Evolutionary conservation across 64 coral and sea anemone genomes (phyloP).

Genomic region (Orbicella faveolata): DNA sequence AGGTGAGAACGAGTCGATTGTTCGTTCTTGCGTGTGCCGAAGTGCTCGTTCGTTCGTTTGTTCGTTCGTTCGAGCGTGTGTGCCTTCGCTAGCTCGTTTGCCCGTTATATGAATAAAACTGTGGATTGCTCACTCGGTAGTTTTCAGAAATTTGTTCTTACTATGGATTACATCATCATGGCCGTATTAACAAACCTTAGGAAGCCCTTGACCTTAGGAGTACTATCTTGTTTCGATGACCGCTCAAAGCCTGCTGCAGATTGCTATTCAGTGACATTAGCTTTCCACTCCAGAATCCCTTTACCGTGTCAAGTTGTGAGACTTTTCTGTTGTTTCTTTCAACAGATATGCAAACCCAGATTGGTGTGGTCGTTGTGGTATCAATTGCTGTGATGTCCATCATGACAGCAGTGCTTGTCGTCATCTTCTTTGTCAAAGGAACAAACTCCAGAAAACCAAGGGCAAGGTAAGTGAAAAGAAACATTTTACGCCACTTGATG

Average conservation of each 20-base stretch:
- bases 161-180: no score
- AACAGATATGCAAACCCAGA: conserved; percentile 12
- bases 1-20: neutral
- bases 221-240: no score
- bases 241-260: no score
- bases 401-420: conserved; percentile 13
- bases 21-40: neutral
- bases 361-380: conserved; percentile 1
- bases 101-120: no score
- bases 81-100: no score
- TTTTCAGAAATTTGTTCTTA: neutral
- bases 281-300: no score
- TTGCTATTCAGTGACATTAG: no score
- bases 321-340: neutral
- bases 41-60: neutral
- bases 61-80: neutral
- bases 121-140: no score
- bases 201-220: no score
- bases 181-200: no score
- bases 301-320: no score
- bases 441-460: conserved; percentile 7
- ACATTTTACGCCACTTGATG: neutral
- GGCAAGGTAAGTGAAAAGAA: neutral
- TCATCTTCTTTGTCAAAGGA: conserved; percentile 39
- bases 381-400: conserved; percentile 1